Base-by-base conservation (phyloP, 2,113 vertebrate genomes). In the Sinocyclocheilus maitianheensis region DNA sequence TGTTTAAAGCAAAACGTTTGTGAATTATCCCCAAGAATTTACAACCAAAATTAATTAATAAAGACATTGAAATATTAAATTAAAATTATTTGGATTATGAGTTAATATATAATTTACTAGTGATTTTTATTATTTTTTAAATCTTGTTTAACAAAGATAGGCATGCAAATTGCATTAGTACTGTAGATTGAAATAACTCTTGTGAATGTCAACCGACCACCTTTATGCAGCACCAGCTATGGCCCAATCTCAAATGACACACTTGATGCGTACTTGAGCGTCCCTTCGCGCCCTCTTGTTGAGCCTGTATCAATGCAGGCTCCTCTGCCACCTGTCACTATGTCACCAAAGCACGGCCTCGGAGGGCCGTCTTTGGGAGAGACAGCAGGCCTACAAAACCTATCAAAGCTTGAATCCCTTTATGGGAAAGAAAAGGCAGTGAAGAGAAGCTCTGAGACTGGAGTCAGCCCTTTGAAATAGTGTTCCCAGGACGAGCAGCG, bases 351-450 rank as follows among this genome's bases (percentile, higher is more conserved):
- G 58, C 1, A 3, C 58, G 1, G 22, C 10, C 58, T 62, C 9
- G 2, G n/a, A 53, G 75, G 75, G 37, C 85, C 77, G 13, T 20
- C 81, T 83, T 76, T 83, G 51, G 67, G 60, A 74, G 30, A 89
- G 85, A 87, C 81, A 77, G 74, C 80, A 87, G 51, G 84, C 84
- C 72, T 76, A 40, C 37, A 77, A 90, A 91, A 87, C 90, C 72
- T 87, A 91, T 91, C 86, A 93, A 91, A 92, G 91, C 84, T 34
- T 81, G 88, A 85, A 67, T 84, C 1, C 74, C 67, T 90, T 86
- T 90, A 78, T 51, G 80, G 86, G 76, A 26, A 51, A 58, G 84
- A 85, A 87, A 88, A 89, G 34, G 79, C 34, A 84, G 86, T 76
- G 83, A 90, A 91, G 91, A 48, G 14, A 89, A 83, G 80, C 84